Evolutionary conservation across 2,888 invertebrate species (phyloP).

Genomic region (Andrena dorsata): DNA sequence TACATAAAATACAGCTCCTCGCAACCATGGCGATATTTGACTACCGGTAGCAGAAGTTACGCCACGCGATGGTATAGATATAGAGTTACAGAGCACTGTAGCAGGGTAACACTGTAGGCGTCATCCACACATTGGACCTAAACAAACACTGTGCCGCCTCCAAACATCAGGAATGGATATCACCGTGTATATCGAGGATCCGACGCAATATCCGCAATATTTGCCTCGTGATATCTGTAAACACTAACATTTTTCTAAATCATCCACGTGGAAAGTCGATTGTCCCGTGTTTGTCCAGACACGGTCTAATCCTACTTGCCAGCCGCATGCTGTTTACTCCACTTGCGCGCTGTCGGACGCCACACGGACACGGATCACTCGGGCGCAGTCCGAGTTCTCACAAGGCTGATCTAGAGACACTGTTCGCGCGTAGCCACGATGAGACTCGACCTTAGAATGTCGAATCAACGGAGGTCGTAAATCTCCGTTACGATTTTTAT

Average conservation of each 20-base stretch:
- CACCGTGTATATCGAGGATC: background rate
- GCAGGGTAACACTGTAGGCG: background rate
- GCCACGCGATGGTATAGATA: background rate
- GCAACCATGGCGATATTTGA: background rate
- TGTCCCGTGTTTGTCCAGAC: too few species aligned
- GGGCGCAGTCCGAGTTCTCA: background rate
- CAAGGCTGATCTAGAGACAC: background rate
- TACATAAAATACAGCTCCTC: too few species aligned
- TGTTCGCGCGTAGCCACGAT: too few species aligned
- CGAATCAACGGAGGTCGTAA: too few species aligned
- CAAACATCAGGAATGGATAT: background rate
- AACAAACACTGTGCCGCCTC: constrained; percentile 24
- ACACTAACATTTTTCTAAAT: too few species aligned
- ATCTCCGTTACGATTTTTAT: too few species aligned
- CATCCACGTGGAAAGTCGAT: too few species aligned
- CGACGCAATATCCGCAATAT: constrained; percentile 10
- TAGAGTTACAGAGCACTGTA: background rate
- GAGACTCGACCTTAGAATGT: too few species aligned
- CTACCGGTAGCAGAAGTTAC: background rate
- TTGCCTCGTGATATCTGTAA: background rate
- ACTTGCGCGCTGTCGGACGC: too few species aligned
- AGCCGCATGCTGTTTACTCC: too few species aligned
- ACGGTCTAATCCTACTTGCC: too few species aligned
- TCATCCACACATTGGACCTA: constrained; percentile 26
- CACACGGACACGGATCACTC: background rate